Base-by-base conservation (phyloP, 2,797 vertebrate genomes). In the Phrynocephalus forsythii region DNA sequence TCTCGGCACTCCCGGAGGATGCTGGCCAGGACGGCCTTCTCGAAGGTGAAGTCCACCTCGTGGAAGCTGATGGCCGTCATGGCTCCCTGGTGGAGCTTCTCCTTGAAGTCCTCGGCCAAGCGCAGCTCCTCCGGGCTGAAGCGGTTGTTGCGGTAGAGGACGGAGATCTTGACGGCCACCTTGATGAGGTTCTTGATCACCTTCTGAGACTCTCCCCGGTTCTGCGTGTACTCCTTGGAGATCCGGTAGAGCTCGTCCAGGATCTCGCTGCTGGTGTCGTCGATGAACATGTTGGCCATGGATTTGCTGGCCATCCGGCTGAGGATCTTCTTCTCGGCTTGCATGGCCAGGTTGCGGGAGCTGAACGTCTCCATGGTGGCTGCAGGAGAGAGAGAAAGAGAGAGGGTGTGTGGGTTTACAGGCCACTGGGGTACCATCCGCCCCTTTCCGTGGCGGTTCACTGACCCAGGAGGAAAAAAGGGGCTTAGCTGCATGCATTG, bases 31-130 rank as follows among this genome's bases (percentile, higher is more conserved):
- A 99, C 98, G 0, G 91, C 93, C 13, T 97, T 97, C 94, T 98
- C 98, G 0, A 98, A 99, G 90, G 98, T 99, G 85, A 98, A 99
- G 56, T 98, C 98, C 93, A 99, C 98, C 96, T 99, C 97, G 0
- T 98, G 95, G 88, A 99, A 99, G 96, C 98, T 99, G 81, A 98
- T 98, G 0, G 97, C 97, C 0, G 98, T 99, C 98, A 99, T 98
- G 77, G 98, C 98, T 0, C 98, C 98, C 72, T 96, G 96, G 78
- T 96, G 97, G 38, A 99, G 94, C 93, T 98, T 98, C 89, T 96
- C 97, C 93, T 98, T 98, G 56, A 99, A 99, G 3, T 96, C 97
- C 48, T 97, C 94, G 0, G 98, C 98, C 91, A 98, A 82, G 0
- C 68, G 89, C 87, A 98, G 95, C 96, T 99, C 98, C 0, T 96